phyloP scores from a whole-genome alignment of 1,140 invertebrate species.

The Diabrotica virgifera region DNA sequence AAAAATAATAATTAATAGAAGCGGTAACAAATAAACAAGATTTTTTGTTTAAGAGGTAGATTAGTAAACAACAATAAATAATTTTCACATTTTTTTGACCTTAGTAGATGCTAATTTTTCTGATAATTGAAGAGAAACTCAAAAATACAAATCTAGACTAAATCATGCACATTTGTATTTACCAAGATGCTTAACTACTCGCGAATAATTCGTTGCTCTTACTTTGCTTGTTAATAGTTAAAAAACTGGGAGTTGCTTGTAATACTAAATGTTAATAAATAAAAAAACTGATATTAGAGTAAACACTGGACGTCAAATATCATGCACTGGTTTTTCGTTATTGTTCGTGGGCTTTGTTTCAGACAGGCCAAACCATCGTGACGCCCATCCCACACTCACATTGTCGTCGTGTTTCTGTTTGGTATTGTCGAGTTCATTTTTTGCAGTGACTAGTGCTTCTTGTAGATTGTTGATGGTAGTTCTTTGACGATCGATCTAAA shows the following conservation, averaged over 20 bases:
- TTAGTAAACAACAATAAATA: too few relatives aligned
- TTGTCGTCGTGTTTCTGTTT: conserved; percentile 36
- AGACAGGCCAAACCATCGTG: conserved; percentile 39
- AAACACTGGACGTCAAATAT: conserved; percentile 29
- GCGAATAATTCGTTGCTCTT: background rate
- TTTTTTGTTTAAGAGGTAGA: too few relatives aligned
- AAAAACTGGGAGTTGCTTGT: background rate
- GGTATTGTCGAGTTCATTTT: conserved; percentile 41
- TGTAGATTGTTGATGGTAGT: conserved; percentile 41
- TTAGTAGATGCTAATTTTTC: too few relatives aligned
- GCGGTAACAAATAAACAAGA: too few relatives aligned
- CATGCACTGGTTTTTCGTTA: conserved; percentile 41
- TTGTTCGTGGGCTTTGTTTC: conserved; percentile 28
- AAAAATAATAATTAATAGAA: too few relatives aligned
- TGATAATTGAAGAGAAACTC: too few relatives aligned
- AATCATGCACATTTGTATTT: too few relatives aligned
- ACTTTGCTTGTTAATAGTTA: background rate
- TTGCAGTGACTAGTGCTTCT: conserved; percentile 37
- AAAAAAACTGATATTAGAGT: background rate
- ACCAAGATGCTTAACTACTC: too few relatives aligned
- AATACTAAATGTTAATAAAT: conserved; percentile 3
- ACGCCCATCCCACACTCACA: conserved; percentile 43
- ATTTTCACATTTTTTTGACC: too few relatives aligned
- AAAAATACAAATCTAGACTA: too few relatives aligned
- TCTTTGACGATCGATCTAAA: conserved; percentile 40